Evolutionary conservation across 2,888 invertebrate genomes (phyloP), one percentile per base, ranked within the genome.

Genomic region (Tachina lurida): DNA sequence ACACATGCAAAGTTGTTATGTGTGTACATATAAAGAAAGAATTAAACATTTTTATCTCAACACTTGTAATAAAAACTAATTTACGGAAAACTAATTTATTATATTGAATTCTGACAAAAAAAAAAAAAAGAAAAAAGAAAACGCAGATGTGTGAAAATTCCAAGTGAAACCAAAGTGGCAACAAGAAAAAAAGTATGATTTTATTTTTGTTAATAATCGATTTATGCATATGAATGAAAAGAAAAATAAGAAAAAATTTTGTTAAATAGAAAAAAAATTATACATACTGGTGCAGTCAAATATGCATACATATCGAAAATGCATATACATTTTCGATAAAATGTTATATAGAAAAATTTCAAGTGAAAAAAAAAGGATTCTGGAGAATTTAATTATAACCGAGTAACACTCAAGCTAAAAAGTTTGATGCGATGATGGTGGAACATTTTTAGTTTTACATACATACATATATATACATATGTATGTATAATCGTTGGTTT

Each of bases 181-280:
- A 45, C 63, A 60, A 58, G 2, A 43, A 65, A 60, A 60, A 73
- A 76, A 76, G 75, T 84, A 70, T 79, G 52, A 54, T 39, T 43
- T 68, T 54, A 68, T 85, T 78, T 31, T 5, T 85, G 84, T 77
- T 85, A 81, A 84, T 81, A 80, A 81, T 85, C 80, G 84, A 84
- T 84, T 84, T 75, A 60, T 81, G 62, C 58, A 81, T 75, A 75
- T 84, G 76, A 84, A 84, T 80, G 67, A 52, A 80, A 60, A 41
- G 70, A 71, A 43, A 71, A 56, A 43, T n/a, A 75, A 41, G 17
- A 65, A 45, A 68, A 75, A 70, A 45, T 56, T 41, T 52, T 70
- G 68, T 73, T 41, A 65, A 39, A 47, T 83, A 85, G 74, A 79
- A 73, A 4, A n/a, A 56, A n/a, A 41, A 39, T 22, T 74, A 65